phyloP scores from a whole-genome alignment of 1,140 invertebrate genomes.

The Antheraea mylitta region DNA sequence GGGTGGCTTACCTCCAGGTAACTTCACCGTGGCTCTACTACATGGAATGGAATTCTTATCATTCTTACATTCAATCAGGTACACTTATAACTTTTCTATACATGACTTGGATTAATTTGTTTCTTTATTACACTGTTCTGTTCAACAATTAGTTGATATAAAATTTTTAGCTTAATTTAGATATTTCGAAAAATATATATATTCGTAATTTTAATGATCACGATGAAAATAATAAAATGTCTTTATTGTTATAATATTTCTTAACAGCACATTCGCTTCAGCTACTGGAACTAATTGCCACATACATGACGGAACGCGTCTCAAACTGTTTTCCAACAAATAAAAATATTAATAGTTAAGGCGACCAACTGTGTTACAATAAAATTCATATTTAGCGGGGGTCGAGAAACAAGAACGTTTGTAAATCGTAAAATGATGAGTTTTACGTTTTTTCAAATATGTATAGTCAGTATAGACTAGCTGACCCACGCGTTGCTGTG shows the following conservation, averaged over 20 bases:
- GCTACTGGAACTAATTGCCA: not conserved
- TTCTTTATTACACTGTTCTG: no score
- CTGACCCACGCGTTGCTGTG: no score
- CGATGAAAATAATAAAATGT: not conserved
- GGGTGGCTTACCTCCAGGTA: no score
- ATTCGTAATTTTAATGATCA: not conserved
- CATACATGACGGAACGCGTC: not conserved
- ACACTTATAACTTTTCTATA: no score
- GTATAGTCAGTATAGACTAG: no score
- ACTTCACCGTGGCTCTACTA: no score
- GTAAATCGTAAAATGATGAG: not conserved
- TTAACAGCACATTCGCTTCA: not conserved
- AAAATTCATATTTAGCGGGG: not conserved
- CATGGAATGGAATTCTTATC: no score
- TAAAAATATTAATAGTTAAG: not conserved
- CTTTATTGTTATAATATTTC: not conserved
- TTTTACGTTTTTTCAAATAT: not conserved
- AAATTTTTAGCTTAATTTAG: no score
- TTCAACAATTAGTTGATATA: no score
- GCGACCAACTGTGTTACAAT: not conserved
- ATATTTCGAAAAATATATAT: no score
- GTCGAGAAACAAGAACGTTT: not conserved
- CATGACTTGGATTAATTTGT: no score
- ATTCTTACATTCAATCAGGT: no score
- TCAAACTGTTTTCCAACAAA: not conserved